Base-by-base conservation (phyloP, 2,888 invertebrate species). In the Seira musarum region DNA sequence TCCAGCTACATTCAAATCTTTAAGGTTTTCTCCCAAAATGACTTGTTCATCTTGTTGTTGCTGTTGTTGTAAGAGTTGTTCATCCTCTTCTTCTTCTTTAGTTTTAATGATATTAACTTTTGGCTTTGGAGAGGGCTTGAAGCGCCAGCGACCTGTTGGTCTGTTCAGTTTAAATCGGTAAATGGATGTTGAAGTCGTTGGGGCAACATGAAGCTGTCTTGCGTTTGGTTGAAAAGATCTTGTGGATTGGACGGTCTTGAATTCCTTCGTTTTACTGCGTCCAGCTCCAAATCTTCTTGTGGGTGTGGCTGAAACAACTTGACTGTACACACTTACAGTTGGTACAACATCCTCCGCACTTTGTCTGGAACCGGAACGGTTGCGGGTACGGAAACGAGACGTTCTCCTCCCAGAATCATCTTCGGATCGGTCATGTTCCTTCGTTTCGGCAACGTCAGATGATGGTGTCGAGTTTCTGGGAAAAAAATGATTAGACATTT, bases 101-200 rank as follows among this genome's bases (percentile, higher is more conserved):
- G 85, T 86, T 80, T 86, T 87, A 46, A 87, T 87, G 25, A 87
- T 87, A 76, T 85, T 93, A 8, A 96, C 93, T 88, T 95, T 92
- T 2, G 96, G 96, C 88, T 95, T 96, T 0, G 95, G 93, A 24
- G 95, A 94, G 10, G 96, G 95, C 90, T 95, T 96, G 89, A 96
- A 96, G 87, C 95, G 95, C 96, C 96, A 96, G 85, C 96, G 92
- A 71, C 96, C 95, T 66, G 94, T 94, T 15, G 95, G 91, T 64
- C 95, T 91, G 87, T 95, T 94, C 61, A 96, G 89, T 88, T 95
- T 96, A 87, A 95, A 93, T 89, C 95, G 94, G 88, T 94, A 94
- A 79, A 85, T 86, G 30, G 86, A 87, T 1, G 84, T 82, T 0
- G 87, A 85, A 0, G 82, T 65, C 0, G 84, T 84, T 15, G 87